These are phyloP conservation scores for Cydia amplana DNA, from an alignment of 1,140 invertebrate species.

Conservation along the genomic window DNA sequence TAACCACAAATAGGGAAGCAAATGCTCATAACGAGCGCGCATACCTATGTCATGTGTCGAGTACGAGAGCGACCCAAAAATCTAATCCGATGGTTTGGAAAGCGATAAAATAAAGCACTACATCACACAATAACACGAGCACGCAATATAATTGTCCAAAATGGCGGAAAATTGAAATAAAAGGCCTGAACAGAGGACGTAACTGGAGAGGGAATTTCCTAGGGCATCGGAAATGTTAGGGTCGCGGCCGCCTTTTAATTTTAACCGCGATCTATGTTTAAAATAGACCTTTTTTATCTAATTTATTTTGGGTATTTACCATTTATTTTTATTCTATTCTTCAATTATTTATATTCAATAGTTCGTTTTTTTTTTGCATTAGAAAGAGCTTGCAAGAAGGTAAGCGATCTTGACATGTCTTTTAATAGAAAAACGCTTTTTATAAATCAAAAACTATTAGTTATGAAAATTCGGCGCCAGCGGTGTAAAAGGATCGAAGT, in stretches of 20 bases:
- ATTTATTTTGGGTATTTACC: too few species aligned
- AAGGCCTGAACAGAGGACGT: background rate
- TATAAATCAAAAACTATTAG: too few species aligned
- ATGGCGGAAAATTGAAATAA: slow-evolving; percentile 27
- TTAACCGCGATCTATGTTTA: too few species aligned
- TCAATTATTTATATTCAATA: too few species aligned
- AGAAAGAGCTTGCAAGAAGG: too few species aligned
- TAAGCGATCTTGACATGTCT: too few species aligned
- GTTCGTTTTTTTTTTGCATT: too few species aligned
- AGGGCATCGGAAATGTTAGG: background rate
- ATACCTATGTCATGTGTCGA: background rate
- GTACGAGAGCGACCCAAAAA: background rate
- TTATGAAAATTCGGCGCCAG: background rate
- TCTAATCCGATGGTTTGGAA: background rate
- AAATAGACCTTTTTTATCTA: too few species aligned
- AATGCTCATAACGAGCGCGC: background rate
- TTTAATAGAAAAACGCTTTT: too few species aligned
- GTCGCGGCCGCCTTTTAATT: background rate
- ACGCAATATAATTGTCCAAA: slow-evolving; percentile 27
- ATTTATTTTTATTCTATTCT: too few species aligned
- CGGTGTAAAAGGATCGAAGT: background rate
- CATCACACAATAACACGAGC: slow-evolving; percentile 17
- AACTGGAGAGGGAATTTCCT: background rate
- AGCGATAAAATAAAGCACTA: slow-evolving; percentile 20
- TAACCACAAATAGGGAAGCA: too few species aligned